Percentiles rank a stretch among this genome's conserved stretches.
Conservation (phyloP, 1,140 invertebrate species). For the Littorina saxatilis region DNA sequence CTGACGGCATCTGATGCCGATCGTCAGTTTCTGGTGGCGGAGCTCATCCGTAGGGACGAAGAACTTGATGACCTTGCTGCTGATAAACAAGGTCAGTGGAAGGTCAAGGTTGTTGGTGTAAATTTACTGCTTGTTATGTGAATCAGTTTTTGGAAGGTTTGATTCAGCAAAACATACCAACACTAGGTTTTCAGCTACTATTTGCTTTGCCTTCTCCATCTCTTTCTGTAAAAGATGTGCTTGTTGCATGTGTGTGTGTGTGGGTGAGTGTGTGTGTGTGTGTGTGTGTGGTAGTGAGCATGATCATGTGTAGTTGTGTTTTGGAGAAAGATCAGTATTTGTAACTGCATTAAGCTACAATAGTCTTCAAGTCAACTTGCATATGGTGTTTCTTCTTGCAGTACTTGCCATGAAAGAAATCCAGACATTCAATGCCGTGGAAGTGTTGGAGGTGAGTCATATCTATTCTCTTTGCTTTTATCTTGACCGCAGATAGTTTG, state of each 20-base stretch:
- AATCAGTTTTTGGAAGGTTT: neutral
- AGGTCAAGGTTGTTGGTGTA: neutral
- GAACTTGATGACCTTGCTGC: conserved; percentile 66
- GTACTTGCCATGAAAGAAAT: conserved; percentile 65
- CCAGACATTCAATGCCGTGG: conserved; percentile 59
- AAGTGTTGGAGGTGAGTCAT: conserved; percentile 64
- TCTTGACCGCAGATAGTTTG: too few species aligned
- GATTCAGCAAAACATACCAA: neutral
- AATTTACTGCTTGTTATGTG: too few species aligned
- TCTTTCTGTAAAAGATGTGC: neutral
- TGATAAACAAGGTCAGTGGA: conserved; percentile 64
- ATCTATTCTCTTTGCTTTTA: too few species aligned
- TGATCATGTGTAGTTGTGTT: neutral
- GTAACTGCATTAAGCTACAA: too few species aligned
- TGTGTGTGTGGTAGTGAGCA: too few species aligned
- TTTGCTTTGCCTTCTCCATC: neutral
- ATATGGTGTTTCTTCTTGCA: conserved; percentile 48
- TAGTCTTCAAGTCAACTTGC: too few species aligned
- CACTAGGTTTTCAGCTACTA: neutral
- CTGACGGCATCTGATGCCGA: conserved; percentile 64
- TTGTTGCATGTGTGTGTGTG: neutral
- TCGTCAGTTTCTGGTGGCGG: conserved; percentile 62
- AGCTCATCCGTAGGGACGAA: conserved; percentile 64
- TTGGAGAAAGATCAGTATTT: too few species aligned
- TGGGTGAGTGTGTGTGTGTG: too few species aligned